Evolutionary conservation across 2,888 invertebrate species (phyloP).

Genomic region (Nymphalis urticae): DNA sequence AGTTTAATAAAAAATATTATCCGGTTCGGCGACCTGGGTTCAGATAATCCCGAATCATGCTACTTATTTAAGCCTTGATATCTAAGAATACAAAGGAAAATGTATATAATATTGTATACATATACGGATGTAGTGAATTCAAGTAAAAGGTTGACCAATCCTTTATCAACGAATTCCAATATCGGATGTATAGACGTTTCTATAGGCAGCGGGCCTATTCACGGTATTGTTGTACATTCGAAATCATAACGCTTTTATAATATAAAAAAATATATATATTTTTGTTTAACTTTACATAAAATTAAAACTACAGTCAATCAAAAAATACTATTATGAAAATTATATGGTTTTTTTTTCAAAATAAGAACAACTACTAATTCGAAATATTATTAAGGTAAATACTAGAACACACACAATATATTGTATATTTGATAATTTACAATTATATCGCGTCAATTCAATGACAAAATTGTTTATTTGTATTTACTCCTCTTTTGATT

Average conservation of each 20-base stretch:
- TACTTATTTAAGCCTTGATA: conserved; percentile 41
- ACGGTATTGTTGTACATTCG: conserved; percentile 47
- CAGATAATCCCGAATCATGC: conserved; percentile 41
- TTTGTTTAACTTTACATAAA: background rate
- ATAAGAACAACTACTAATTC: no score
- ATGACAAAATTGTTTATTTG: no score
- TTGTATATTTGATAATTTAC: no score
- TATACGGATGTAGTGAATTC: conserved; percentile 42
- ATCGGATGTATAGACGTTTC: conserved; percentile 64
- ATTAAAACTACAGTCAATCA: no score
- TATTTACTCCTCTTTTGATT: no score
- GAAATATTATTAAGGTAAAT: no score
- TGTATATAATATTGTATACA: conserved; percentile 24
- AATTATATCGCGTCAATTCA: no score
- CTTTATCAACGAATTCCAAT: conserved; percentile 75
- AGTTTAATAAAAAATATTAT: conserved; percentile 45
- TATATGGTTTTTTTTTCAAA: no score
- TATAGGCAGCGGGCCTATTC: conserved; percentile 60
- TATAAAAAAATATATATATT: conserved; percentile 3
- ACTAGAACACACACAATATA: no score
- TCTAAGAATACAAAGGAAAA: conserved; percentile 46
- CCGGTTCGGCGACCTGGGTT: conserved; percentile 39
- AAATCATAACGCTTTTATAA: conserved; percentile 28
- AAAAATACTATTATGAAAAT: no score
- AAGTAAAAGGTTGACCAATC: conserved; percentile 70